Evolutionary conservation across 1,140 invertebrate species (phyloP), one percentile per base, ranked within the genome.

Genomic region (fruit fly (Drosophila melanogaster)): DNA sequence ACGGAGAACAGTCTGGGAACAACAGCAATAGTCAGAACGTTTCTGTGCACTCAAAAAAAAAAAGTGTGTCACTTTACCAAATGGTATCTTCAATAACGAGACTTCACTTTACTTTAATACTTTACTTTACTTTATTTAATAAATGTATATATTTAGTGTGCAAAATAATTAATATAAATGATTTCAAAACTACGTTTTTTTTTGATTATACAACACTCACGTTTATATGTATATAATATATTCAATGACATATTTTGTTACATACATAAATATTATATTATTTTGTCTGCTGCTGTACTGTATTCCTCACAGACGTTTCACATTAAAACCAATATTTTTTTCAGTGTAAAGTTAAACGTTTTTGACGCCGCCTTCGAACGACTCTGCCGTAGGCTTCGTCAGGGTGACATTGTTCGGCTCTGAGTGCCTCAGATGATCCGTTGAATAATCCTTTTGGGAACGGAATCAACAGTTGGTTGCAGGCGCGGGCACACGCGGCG

Each of bases 391-490:
- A 51, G 59, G 69, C 70, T 50, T 73, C 51, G 51, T 73, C 43
- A 62, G 58, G 70, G 37, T 76, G 72, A 76, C 59, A 64, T 76
- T 76, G 41, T 33, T 56, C 50, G 65, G 43, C 51, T 40, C 40
- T 44, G 66, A 56, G 43, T 70, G 64, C 38, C 33, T 19, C 44
- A 37, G 59, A 50, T 62, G 37, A 58, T 59, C 19, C 55, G 81
- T 81, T 81, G 75, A 58, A 58, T 79, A 86, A 87, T 80, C 77
- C 50, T 47, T 51, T 51, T n/a, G 26, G 17, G 59, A 62, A 70
- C 33, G 22, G 41, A 70, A 61, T 70, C 74, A 85, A 86, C 81
- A 85, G 64, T 86, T 81, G 73, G 50, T 67, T 35, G 41, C 44
- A 14, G 41, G 26, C 24, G 30, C 35, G 11, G 50, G 41, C 33